Percentiles rank a stretch among this genome's conserved stretches.
phyloP scores from a whole-genome alignment of 2,888 invertebrate species.

The Stramonita haemastoma region DNA sequence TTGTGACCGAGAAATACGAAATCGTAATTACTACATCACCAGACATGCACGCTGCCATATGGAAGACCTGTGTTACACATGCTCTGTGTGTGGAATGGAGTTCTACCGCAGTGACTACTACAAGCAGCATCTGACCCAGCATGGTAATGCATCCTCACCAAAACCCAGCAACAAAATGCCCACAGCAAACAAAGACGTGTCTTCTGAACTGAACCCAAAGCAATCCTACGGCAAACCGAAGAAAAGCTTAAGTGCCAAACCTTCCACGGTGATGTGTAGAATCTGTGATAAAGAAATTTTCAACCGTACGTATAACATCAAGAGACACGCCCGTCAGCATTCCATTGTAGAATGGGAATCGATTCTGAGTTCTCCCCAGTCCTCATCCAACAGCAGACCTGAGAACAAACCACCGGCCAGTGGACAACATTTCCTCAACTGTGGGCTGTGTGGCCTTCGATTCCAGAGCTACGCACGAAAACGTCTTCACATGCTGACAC shows the following conservation, averaged over 20 bases:
- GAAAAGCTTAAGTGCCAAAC: constrained; percentile 2
- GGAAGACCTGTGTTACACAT: constrained; percentile 36
- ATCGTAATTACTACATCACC: constrained; percentile 40
- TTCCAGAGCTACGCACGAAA: constrained; percentile 32
- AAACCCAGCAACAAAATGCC: too few relatives aligned
- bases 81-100: constrained; percentile 32
- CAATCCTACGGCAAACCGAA: not conserved
- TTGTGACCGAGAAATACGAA: constrained; percentile 39
- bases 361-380: not conserved
- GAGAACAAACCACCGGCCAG: not conserved
- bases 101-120: constrained; percentile 38
- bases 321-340: constrained; percentile 39
- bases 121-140: constrained; percentile 29
- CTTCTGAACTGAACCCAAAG: not conserved
- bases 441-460: constrained; percentile 10
- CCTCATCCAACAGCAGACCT: not conserved
- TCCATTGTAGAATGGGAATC: constrained; percentile 42
- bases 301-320: constrained; percentile 40
- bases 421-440: not conserved
- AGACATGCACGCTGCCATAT: constrained; percentile 41
- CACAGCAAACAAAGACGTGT: not conserved
- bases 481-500: constrained; percentile 34
- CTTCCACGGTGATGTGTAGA: constrained; percentile 28
- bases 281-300: constrained; percentile 37
- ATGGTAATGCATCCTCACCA: not conserved